Evolutionary conservation across 2,888 invertebrate species (phyloP).

Genomic region (Archips xylosteana): DNA sequence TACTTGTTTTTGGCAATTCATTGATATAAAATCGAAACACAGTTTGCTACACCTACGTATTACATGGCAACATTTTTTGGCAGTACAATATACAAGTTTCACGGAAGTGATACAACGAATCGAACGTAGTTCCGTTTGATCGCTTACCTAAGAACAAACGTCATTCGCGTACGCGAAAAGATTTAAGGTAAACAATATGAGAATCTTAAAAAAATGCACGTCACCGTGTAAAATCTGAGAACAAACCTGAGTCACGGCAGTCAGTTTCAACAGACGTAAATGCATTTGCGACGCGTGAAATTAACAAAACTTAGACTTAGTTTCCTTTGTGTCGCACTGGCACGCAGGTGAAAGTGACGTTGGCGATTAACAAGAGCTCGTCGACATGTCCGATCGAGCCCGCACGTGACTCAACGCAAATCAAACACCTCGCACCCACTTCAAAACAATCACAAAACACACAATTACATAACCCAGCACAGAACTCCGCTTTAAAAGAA

Average conservation of each 20-base stretch:
- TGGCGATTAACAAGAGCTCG: constrained; percentile 7
- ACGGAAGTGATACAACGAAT: not conserved
- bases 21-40: not conserved
- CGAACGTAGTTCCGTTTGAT: not conserved
- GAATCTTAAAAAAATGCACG: not conserved
- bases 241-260: not conserved
- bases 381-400: not conserved
- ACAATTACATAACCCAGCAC: constrained; percentile 72
- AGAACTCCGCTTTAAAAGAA: constrained; percentile 61
- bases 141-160: not conserved
- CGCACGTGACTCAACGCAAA: constrained; percentile 2
- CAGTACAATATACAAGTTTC: not conserved
- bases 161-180: constrained; percentile 5
- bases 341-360: constrained; percentile 18
- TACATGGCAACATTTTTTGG: not conserved
- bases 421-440: constrained; percentile 5
- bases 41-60: not conserved
- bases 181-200: not conserved
- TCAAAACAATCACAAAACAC: constrained; percentile 50
- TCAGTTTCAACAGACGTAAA: not conserved
- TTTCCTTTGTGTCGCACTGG: constrained; percentile 9
- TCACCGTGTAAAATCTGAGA: not conserved
- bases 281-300: constrained; percentile 2
- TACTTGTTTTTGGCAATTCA: not conserved
- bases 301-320: not conserved